Base-by-base conservation (phyloP, 2,113 vertebrate genomes). In the Callocephalon fimbriatum region DNA sequence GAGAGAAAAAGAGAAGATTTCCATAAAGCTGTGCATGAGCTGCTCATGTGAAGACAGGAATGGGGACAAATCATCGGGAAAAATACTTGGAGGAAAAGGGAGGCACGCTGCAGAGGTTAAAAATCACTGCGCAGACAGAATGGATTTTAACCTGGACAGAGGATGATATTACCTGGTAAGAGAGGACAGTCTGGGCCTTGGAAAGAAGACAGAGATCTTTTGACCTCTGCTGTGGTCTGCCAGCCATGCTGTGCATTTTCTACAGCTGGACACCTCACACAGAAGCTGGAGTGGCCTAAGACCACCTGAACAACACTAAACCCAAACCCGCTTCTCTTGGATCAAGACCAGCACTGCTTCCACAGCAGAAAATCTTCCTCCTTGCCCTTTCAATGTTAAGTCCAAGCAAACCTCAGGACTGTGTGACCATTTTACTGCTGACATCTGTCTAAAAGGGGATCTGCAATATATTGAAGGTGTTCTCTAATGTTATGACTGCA, bases 1-100 rank as follows among this genome's bases (percentile, higher is more conserved):
- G 97, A 99, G 93, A 22, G 54, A 37, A 32, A 86, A 84, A 68
- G 73, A 95, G 83, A 94, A 82, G 3, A 5, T 2, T 20, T 35
- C 61, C 58, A 14, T 53, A n/a, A 74, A 25, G 71, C 14, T 42
- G 63, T 8, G 44, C 9, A 7, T 5, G 5, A 50, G 23, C 42
- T 31, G 48, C 44, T 22, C 3, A 0, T 3, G 23, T 2, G n/a
- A 50, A 45, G 53, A 92, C 47, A 76, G 62, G 44, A 86, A 40
- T 1, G 16, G 71, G 70, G 65, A 42, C 19, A 23, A 37, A 63
- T 32, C 18, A 7, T 40, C 12, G 5, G 53, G 44, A 68, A 58
- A 50, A 68, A 44, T 1, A 19, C 42, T 3, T 12, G 42, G 38
- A 83, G 32, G 29, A 54, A 45, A 54, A 59, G 11, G 20, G 29